Evolutionary conservation across 2,113 vertebrate species (phyloP).

Genomic region (Danio rerio): DNA sequence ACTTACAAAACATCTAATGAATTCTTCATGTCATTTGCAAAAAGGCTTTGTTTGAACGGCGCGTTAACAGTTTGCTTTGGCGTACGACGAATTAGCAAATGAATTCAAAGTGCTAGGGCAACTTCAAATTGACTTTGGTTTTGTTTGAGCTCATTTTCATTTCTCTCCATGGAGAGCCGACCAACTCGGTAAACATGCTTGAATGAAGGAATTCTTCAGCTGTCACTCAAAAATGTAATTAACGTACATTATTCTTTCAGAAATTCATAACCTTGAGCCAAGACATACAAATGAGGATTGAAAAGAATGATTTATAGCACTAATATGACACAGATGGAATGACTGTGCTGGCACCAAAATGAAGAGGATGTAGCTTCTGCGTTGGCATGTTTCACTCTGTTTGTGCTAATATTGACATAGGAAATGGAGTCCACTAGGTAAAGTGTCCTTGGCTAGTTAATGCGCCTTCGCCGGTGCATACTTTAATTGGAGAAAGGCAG

Average conservation of each 20-base stretch:
- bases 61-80: conserved; percentile 45
- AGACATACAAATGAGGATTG: conserved; percentile 63
- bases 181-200: conserved; percentile 64
- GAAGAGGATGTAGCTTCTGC: conserved; percentile 39
- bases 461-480: background rate
- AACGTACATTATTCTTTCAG: conserved; percentile 61
- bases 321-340: conserved; percentile 60
- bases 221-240: conserved; percentile 66
- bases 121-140: conserved; percentile 70
- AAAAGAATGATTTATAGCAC: conserved; percentile 60
- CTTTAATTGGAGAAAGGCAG: background rate
- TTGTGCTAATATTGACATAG: conserved; percentile 52
- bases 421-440: conserved; percentile 52
- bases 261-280: conserved; percentile 65
- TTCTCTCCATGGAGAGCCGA: conserved; percentile 55
- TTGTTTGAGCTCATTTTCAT: conserved; percentile 66
- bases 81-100: conserved; percentile 59
- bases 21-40: conserved; percentile 45
- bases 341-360: conserved; percentile 40
- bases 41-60: conserved; percentile 51
- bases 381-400: conserved; percentile 30
- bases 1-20: conserved; percentile 20
- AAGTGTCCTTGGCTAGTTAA: conserved; percentile 39
- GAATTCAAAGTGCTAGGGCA: conserved; percentile 58
- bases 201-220: conserved; percentile 54